Evolutionary conservation across 2,113 vertebrate species (phyloP).

Genomic region (Copsychus sechellarum): DNA sequence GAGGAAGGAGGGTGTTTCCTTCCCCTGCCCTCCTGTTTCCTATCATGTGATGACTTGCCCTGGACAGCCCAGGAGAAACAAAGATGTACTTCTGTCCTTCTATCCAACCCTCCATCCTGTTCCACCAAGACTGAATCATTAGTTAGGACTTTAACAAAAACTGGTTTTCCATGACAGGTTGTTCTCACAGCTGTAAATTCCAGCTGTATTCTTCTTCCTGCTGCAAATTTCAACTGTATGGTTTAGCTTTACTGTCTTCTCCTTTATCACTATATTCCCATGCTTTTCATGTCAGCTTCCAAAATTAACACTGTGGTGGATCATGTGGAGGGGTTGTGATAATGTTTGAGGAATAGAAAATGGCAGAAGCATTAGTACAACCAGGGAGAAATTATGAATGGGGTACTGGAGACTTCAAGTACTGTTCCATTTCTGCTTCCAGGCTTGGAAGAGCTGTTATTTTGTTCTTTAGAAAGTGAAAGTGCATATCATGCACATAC

Average conservation of each 20-base stretch:
- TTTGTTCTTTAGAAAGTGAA: neutral
- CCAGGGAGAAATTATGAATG: neutral
- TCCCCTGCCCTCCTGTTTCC: neutral
- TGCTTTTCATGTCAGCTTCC: neutral
- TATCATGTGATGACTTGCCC: neutral
- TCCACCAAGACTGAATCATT: neutral
- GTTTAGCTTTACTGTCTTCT: neutral
- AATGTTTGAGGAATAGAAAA: neutral
- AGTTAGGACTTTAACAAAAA: neutral
- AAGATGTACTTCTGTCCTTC: neutral
- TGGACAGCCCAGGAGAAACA: neutral
- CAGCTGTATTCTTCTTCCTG: neutral
- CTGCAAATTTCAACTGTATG: neutral
- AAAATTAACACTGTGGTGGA: neutral
- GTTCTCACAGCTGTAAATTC: neutral
- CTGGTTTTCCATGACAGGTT: neutral
- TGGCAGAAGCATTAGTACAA: neutral
- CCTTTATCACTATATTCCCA: neutral
- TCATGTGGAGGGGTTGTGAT: neutral
- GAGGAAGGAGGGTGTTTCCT: neutral
- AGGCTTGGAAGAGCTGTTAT: neutral
- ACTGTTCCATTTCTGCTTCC: constrained; percentile 16
- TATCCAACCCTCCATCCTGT: neutral
- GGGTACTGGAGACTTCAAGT: neutral
- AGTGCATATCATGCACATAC: neutral